Base-by-base conservation (phyloP, 2,888 invertebrate genomes). In the Drosophila histrio region DNA sequence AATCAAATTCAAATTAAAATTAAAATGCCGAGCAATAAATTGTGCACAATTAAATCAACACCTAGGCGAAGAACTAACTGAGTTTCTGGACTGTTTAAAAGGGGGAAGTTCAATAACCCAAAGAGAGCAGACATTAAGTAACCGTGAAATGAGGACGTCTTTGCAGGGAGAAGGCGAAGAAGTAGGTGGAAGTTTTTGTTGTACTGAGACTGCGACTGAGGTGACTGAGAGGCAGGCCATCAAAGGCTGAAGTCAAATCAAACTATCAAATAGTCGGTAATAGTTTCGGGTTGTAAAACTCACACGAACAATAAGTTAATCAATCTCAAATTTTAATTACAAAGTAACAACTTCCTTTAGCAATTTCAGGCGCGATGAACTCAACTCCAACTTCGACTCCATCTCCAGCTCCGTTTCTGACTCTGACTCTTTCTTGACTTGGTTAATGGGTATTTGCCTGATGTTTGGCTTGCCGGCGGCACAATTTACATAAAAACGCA, bases 301-400 rank as follows among this genome's bases (percentile, higher is more conserved):
- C 86, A 87, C 89, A 89, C 89, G 87, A 88, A 87, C 88, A 89
- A 85, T 89, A 87, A 89, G 85, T 87, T 89, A 85, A 85, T 89
- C 85, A 85, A 85, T 85, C 85, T 85, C 79, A 85, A 85, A 85
- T 85, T 85, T 85, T 85, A 85, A 89, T 85, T 85, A 85, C 85
- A 85, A 85, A 85, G 85, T 85, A 85, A 85, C 89, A 89, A 85
- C 85, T 85, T 85, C 85, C 85, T 89, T 85, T 59, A 85, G 88
- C 86, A 85, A 85, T 85, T 85, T 87, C 79, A 85, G 72, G 85
- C 85, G 83, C 85, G 85, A 89, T 85, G 85, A 89, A 85, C 85
- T 74, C 87, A 38, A 38, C 38, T 41, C 30, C 9, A 9, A 3
- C 39, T 52, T 74, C 87, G 26, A 38, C 38, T 41, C 30, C 9